Conservation (phyloP, 2,113 vertebrate species). For the Gadus macrocephalus region DNA sequence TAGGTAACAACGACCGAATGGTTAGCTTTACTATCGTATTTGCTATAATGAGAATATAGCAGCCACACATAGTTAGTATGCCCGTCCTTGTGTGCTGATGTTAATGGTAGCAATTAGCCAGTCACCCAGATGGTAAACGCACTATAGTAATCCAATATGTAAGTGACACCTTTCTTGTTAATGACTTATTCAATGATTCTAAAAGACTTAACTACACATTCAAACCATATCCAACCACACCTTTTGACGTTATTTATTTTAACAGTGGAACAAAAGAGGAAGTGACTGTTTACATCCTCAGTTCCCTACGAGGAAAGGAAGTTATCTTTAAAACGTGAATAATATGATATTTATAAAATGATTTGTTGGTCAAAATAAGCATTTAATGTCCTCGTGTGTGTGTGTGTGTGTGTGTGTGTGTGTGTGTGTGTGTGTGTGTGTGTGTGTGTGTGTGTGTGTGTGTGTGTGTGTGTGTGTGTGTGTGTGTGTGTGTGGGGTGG, state of each 20-base stretch:
- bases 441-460: no score
- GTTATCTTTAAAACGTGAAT: no score
- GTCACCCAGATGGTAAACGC: constrained; percentile 62
- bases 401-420: constrained; percentile 39
- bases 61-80: background rate
- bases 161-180: constrained; percentile 56
- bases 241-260: constrained; percentile 11
- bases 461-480: constrained; percentile 44
- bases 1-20: background rate
- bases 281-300: constrained; percentile 49
- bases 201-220: constrained; percentile 26
- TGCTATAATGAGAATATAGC: background rate
- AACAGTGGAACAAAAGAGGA: constrained; percentile 53
- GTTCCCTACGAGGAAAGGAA: no score
- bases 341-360: no score
- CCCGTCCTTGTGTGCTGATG: background rate
- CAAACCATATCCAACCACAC: no score
- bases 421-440: no score
- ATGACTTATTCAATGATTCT: constrained; percentile 50
- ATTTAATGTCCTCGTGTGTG: no score
- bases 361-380: no score
- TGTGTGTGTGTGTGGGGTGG: constrained; percentile 21
- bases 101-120: background rate
- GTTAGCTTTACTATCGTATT: background rate
- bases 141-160: constrained; percentile 61